phyloP scores from a whole-genome alignment of 2,888 invertebrate genomes.

The Erebia palarica region DNA sequence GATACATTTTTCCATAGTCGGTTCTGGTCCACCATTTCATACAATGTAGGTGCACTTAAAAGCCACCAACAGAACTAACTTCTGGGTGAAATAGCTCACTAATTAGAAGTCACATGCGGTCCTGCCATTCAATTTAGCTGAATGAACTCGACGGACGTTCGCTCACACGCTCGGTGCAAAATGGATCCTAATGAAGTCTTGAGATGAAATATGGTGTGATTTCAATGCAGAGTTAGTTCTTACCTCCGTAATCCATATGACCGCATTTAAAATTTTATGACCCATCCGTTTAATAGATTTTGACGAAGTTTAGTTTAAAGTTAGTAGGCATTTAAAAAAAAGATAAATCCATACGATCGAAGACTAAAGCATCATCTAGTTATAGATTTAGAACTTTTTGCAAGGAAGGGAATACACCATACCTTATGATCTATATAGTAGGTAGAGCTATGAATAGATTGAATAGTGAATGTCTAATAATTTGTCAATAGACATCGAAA shows the following conservation, averaged over 20 bases:
- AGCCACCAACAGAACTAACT: slow-evolving; percentile 28
- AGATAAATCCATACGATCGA: too few species aligned
- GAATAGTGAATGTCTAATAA: slow-evolving; percentile 12
- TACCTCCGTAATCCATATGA: neutral
- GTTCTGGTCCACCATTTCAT: neutral
- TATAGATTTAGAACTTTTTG: too few species aligned
- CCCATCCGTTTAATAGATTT: too few species aligned
- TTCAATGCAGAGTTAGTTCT: slow-evolving; percentile 14
- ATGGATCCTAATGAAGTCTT: slow-evolving; percentile 35
- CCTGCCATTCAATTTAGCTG: slow-evolving; percentile 33
- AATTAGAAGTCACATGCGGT: slow-evolving; percentile 36
- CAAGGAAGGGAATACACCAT: too few species aligned
- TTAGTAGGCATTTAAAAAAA: too few species aligned
- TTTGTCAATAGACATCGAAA: slow-evolving; percentile 18
- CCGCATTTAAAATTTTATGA: too few species aligned
- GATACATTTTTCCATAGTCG: too few species aligned
- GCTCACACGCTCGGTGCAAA: slow-evolving; percentile 28
- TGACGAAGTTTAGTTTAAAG: too few species aligned
- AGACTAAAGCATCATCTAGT: too few species aligned
- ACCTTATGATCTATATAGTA: too few species aligned
- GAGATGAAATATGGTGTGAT: slow-evolving; percentile 18
- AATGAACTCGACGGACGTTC: slow-evolving; percentile 30
- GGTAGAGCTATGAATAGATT: neutral
- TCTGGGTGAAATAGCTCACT: slow-evolving; percentile 35
- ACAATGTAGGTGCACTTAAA: slow-evolving; percentile 19